A percentile compares a stretch with the other conserved stretches of the same genome.
Evolutionary conservation across 2,113 vertebrate genomes (phyloP).

Genomic region (Chaetops frenatus): DNA sequence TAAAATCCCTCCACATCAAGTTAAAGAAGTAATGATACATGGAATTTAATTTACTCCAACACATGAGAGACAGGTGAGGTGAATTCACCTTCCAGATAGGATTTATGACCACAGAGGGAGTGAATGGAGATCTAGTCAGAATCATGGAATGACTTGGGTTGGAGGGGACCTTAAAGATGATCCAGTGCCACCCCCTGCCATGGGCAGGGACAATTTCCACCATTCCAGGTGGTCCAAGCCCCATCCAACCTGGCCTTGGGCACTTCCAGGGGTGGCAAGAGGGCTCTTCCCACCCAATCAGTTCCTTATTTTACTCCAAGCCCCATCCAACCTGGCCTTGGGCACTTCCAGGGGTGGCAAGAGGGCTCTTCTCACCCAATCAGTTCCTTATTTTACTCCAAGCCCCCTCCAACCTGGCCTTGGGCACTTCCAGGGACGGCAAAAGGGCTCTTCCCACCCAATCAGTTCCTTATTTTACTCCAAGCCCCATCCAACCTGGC

Average conservation of each 20-base stretch:
- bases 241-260: not conserved
- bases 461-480: not conserved
- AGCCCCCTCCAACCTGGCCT: not conserved
- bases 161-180: not conserved
- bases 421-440: not conserved
- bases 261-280: not conserved
- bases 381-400: not conserved
- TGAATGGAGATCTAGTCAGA: not conserved
- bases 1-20: not conserved
- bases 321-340: not conserved
- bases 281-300: not conserved
- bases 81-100: not conserved
- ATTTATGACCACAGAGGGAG: not conserved
- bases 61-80: not conserved
- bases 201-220: not conserved
- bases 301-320: not conserved
- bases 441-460: not conserved
- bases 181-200: too few species aligned
- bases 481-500: not conserved
- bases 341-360: too few species aligned
- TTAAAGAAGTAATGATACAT: not conserved
- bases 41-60: not conserved
- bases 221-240: not conserved
- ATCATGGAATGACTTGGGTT: not conserved
- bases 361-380: not conserved